A percentile compares a stretch with the other conserved stretches of the same genome.
phyloP scores from a whole-genome alignment of 2,797 vertebrate species.

The Sphenopsis melanotis region DNA sequence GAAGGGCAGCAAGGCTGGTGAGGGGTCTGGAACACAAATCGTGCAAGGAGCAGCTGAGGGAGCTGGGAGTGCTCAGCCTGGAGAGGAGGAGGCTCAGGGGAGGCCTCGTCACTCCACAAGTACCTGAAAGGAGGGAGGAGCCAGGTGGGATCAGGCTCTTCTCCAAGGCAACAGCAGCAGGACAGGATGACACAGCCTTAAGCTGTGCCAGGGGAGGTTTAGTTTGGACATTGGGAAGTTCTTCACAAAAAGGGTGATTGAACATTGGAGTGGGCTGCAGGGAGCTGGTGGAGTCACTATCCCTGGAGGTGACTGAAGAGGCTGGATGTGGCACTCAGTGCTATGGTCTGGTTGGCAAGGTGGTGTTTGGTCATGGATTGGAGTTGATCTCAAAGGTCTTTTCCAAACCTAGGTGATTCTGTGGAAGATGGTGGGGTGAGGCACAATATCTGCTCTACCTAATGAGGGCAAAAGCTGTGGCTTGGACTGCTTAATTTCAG shows the following conservation, averaged over 20 bases:
- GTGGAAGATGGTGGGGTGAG: background rate
- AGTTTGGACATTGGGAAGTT: background rate
- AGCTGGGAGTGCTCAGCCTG: background rate
- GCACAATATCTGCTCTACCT: rapidly evolving
- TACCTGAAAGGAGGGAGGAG: background rate
- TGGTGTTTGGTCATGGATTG: background rate
- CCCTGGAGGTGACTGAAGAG: background rate
- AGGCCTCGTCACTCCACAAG: rapidly evolving
- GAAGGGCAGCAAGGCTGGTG: background rate
- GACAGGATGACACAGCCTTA: background rate
- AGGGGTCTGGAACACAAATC: background rate
- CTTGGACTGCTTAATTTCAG: background rate
- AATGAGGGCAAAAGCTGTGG: background rate
- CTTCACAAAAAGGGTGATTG: background rate
- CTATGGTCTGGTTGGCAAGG: background rate
- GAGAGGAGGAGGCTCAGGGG: background rate
- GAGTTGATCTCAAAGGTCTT: background rate
- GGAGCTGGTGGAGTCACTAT: background rate
- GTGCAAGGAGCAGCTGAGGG: background rate
- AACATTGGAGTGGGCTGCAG: background rate
- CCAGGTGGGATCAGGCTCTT: background rate
- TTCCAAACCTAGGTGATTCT: background rate
- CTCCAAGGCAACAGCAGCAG: background rate
- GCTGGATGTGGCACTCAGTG: background rate
- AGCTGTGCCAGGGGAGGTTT: background rate